Percentiles rank a stretch among this genome's conserved stretches.
Evolutionary conservation across 2,113 vertebrate species (phyloP).

Genomic region (Percopsis transmontana): DNA sequence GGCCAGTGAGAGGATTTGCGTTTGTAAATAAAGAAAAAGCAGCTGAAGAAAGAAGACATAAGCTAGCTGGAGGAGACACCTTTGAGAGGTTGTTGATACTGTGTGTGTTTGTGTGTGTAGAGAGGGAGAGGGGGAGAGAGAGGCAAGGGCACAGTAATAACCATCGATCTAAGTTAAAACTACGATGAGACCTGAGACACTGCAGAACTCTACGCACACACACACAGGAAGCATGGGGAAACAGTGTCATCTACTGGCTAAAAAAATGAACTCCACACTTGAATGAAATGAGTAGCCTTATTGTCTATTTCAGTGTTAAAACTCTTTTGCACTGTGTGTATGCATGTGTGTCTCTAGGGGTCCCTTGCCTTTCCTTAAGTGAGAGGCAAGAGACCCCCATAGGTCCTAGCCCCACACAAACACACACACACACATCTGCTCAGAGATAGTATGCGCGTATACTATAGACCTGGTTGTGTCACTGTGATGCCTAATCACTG

Average conservation of each 20-base stretch:
- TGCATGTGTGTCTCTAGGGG: conserved; percentile 16
- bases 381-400: not conserved
- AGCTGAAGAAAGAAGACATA: conserved; percentile 29
- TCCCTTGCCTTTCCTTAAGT: conserved; percentile 2
- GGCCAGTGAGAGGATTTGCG: not conserved
- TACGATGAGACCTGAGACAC: conserved; percentile 53
- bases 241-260: conserved; percentile 75
- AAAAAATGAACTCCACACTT: not conserved
- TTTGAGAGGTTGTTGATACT: conserved; percentile 19
- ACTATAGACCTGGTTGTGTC: conserved; percentile 55
- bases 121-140: not conserved
- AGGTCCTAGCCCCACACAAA: not conserved
- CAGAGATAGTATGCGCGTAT: conserved; percentile 43
- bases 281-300: not conserved
- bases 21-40: not conserved
- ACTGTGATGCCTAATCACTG: conserved; percentile 40
- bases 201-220: conserved; percentile 36
- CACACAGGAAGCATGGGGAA: conserved; percentile 49
- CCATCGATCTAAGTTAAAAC: conserved; percentile 73
- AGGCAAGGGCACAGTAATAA: conserved; percentile 72
- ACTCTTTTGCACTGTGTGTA: conserved; percentile 13
- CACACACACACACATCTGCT: conserved; percentile 63
- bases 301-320: conserved; percentile 15
- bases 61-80: conserved; percentile 30
- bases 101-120: not conserved